phyloP scores from a whole-genome alignment of 2,113 vertebrate species.

The Rhinolophus ferrumequinum region DNA sequence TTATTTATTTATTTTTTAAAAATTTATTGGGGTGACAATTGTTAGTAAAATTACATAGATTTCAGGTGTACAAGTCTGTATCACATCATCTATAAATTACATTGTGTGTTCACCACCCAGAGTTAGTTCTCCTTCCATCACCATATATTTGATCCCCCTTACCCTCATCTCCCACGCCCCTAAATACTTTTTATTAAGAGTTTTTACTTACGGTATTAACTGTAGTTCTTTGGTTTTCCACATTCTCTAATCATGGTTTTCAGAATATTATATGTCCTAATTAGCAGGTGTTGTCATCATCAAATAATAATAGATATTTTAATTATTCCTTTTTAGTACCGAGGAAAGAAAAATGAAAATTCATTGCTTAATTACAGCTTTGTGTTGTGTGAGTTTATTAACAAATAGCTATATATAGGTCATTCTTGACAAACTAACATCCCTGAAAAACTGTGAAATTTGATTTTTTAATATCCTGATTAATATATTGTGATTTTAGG shows the following conservation, averaged over 20 bases:
- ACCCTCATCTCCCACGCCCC: too few species aligned
- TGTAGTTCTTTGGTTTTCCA: background rate
- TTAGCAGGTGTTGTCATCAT: background rate
- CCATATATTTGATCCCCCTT: too few species aligned
- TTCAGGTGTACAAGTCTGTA: too few species aligned
- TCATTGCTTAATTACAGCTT: background rate
- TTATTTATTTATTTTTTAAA: too few species aligned
- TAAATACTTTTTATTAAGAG: too few species aligned
- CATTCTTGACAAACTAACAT: conserved; percentile 29
- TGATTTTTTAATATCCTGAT: conserved; percentile 15
- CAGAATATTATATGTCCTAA: background rate
- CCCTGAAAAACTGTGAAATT: conserved; percentile 57
- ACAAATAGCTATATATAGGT: background rate
- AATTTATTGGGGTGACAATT: too few species aligned
- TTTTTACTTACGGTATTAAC: background rate
- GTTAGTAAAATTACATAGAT: too few species aligned
- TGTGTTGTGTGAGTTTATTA: background rate
- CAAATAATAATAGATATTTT: background rate
- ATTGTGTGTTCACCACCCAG: too few species aligned
- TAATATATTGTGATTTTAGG: conserved; percentile 12
- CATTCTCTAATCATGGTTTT: conserved; percentile 27
- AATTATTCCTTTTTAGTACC: background rate
- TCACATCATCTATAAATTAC: too few species aligned
- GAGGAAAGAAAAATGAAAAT: conserved; percentile 15
- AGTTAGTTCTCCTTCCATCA: too few species aligned